Conservation (phyloP, 1,140 invertebrate species). For the Orchesella cincta region DNA sequence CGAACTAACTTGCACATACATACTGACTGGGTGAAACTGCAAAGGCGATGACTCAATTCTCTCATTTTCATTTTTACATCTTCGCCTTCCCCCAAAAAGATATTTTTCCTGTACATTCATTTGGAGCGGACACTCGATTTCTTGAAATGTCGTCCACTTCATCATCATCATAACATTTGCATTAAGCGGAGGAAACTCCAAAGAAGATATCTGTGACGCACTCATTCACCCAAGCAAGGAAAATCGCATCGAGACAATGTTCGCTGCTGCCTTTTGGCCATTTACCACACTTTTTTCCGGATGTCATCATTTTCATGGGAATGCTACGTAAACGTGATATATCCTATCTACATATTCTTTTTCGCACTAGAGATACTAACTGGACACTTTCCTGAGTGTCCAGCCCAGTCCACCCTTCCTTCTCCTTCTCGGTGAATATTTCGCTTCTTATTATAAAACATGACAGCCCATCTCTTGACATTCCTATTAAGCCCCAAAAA, state of each 20-base stretch:
- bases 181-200: conserved; percentile 44
- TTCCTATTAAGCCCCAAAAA: conserved; percentile 1
- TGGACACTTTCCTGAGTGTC: background rate
- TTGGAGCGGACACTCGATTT: conserved; percentile 12
- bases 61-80: too few relatives aligned
- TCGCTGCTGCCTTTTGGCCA: conserved; percentile 28
- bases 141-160: conserved; percentile 38
- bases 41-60: too few relatives aligned
- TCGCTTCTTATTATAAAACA: conserved; percentile 6
- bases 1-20: too few relatives aligned
- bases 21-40: too few relatives aligned
- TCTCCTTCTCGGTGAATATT: conserved; percentile 19
- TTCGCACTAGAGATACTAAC: background rate
- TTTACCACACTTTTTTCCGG: conserved; percentile 45
- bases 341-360: too few relatives aligned
- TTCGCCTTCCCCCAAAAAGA: too few relatives aligned
- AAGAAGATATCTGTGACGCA: conserved; percentile 31
- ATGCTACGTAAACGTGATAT: too few relatives aligned
- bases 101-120: too few relatives aligned
- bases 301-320: conserved; percentile 46
- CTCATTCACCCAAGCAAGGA: background rate
- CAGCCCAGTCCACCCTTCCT: conserved; percentile 31
- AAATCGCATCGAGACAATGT: conserved; percentile 41
- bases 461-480: background rate
- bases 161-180: conserved; percentile 48